A percentile compares a stretch with the other conserved stretches of the same genome.
phyloP scores from a whole-genome alignment of 2,113 vertebrate genomes.

The Zosterops japonicus region DNA sequence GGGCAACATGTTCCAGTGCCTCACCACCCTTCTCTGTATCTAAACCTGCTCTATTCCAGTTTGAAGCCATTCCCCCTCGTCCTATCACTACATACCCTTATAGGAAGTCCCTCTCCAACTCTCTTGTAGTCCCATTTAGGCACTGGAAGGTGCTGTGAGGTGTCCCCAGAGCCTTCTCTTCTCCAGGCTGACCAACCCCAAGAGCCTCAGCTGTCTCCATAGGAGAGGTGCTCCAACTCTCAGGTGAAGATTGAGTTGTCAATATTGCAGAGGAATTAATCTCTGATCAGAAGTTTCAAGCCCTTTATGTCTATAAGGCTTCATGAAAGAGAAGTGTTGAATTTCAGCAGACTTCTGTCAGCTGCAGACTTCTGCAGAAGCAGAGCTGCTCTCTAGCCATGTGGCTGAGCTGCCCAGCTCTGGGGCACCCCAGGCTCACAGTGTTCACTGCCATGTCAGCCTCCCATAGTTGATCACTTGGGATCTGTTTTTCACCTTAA shows the following conservation, averaged over 20 bases:
- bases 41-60: neutral
- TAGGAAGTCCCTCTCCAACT: neutral
- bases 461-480: accelerated
- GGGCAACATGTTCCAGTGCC: neutral
- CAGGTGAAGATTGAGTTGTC: accelerated
- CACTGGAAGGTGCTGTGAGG: neutral
- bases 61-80: neutral
- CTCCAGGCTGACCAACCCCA: neutral
- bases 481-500: neutral
- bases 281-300: neutral
- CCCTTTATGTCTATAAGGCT: neutral
- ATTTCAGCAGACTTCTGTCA: neutral
- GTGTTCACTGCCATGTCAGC: neutral
- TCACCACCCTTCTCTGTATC: neutral
- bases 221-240: neutral
- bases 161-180: neutral
- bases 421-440: neutral
- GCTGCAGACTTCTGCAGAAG: neutral
- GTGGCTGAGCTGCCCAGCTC: neutral
- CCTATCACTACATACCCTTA: neutral
- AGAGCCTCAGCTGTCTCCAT: neutral
- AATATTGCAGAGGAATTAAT: neutral
- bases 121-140: neutral
- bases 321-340: neutral
- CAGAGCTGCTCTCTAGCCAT: neutral